phyloP scores from a whole-genome alignment of 2,797 vertebrate species.

The Smutsia gigantea region DNA sequence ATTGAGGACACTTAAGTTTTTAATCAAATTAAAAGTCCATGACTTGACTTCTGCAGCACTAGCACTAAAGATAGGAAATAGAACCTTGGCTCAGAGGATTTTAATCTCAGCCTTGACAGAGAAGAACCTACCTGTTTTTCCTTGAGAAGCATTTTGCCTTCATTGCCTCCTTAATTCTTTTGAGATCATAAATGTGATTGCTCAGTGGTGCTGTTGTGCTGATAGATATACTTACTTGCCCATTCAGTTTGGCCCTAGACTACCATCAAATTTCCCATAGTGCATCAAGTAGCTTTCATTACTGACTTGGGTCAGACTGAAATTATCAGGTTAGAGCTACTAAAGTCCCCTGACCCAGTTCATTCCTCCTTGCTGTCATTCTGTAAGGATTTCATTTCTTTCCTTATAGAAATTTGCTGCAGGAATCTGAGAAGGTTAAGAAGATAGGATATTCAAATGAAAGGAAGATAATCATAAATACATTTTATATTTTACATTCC shows the following conservation, averaged over 20 bases:
- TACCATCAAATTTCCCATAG: slow-evolving; percentile 59
- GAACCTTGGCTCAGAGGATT: slow-evolving; percentile 77
- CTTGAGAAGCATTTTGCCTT: slow-evolving; percentile 64
- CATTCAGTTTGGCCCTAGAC: slow-evolving; percentile 53
- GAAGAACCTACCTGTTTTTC: slow-evolving; percentile 51
- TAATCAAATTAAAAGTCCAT: slow-evolving; percentile 83
- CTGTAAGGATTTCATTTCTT: slow-evolving; percentile 55
- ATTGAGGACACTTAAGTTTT: slow-evolving; percentile 78
- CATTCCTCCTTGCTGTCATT: slow-evolving; percentile 51
- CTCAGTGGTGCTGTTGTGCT: slow-evolving; percentile 73
- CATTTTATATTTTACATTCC: background rate
- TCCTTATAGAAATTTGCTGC: slow-evolving; percentile 20
- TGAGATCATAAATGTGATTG: slow-evolving; percentile 78
- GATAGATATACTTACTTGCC: slow-evolving; percentile 61
- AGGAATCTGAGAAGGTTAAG: slow-evolving; percentile 28
- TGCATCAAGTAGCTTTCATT: slow-evolving; percentile 64
- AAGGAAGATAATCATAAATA: slow-evolving; percentile 28
- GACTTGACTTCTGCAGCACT: slow-evolving; percentile 71
- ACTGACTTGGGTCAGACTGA: slow-evolving; percentile 60
- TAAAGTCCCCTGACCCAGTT: slow-evolving; percentile 51
- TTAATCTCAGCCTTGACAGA: slow-evolving; percentile 70
- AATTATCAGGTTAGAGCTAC: slow-evolving; percentile 52
- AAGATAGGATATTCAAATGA: slow-evolving; percentile 28
- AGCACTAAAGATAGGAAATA: slow-evolving; percentile 68
- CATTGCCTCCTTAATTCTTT: slow-evolving; percentile 71